A percentile compares a stretch with the other conserved stretches of the same genome.
Conservation (phyloP, 2,888 invertebrate species). For the Phalera bucephala region DNA sequence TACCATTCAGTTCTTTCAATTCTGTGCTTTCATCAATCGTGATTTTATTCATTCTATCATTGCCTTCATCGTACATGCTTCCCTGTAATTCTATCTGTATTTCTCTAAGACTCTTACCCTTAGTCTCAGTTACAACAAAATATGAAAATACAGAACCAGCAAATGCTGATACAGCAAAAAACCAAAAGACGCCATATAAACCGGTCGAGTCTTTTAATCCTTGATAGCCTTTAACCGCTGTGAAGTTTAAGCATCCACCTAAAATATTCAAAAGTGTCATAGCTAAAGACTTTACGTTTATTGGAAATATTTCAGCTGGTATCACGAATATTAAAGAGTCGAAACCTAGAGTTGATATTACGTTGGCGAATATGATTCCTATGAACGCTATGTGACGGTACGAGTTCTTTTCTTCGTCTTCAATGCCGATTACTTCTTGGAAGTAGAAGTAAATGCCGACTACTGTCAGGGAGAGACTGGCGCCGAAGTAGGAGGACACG, state of each 20-base stretch:
- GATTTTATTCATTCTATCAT: constrained; percentile 21
- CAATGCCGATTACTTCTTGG: constrained; percentile 40
- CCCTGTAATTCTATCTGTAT: constrained; percentile 78
- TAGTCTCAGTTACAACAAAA: constrained; percentile 79
- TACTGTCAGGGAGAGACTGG: constrained; percentile 35
- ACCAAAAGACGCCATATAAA: constrained; percentile 71
- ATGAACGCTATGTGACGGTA: constrained; percentile 61
- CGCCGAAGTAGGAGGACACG: constrained; percentile 59
- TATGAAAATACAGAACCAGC: constrained; percentile 67
- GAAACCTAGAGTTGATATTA: constrained; percentile 63
- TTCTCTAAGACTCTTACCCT: constrained; percentile 79
- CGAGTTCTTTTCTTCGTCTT: constrained; percentile 29
- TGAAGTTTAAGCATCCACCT: constrained; percentile 62
- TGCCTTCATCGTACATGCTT: constrained; percentile 29
- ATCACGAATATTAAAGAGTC: constrained; percentile 73
- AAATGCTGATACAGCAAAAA: constrained; percentile 65
- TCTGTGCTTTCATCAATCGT: constrained; percentile 1
- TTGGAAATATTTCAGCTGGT: constrained; percentile 81
- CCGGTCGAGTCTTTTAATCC: constrained; percentile 66
- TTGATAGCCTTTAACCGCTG: constrained; percentile 74
- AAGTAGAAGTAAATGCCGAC: constrained; percentile 64
- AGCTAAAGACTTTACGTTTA: constrained; percentile 80
- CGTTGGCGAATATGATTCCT: constrained; percentile 53
- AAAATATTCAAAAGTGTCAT: constrained; percentile 72
- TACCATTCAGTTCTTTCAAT: constrained; percentile 3